phyloP scores from a whole-genome alignment of 1,140 invertebrate genomes.

The Andrena cerasifolii region DNA sequence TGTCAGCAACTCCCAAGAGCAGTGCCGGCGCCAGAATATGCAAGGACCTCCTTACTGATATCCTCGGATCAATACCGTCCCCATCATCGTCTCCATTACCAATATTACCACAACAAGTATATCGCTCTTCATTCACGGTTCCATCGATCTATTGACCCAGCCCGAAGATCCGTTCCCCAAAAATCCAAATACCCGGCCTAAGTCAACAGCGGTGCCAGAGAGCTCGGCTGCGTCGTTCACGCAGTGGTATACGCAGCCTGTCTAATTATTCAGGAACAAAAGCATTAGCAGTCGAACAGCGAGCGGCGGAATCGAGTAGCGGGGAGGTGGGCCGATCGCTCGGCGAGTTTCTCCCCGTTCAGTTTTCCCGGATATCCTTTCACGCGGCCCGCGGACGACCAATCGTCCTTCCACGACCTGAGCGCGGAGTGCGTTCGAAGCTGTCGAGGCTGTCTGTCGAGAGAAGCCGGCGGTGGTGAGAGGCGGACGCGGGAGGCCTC shows the following conservation, averaged over 20 bases:
- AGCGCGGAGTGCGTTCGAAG: conserved; percentile 50
- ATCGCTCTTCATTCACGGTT: conserved; percentile 19
- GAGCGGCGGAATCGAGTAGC: too few species aligned
- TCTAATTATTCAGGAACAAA: not conserved
- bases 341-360: conserved; percentile 48
- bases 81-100: not conserved
- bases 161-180: not conserved
- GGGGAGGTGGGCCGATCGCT: conserved; percentile 14
- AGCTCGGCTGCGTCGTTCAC: not conserved
- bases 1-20: not conserved
- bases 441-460: conserved; percentile 48
- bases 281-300: not conserved
- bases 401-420: conserved; percentile 63
- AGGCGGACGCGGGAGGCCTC: conserved; percentile 45
- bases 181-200: conserved; percentile 25
- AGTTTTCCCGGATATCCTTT: conserved; percentile 66
- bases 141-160: conserved; percentile 23
- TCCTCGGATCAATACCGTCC: conserved; percentile 14
- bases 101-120: conserved; percentile 46
- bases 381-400: conserved; percentile 42
- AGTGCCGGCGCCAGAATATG: not conserved
- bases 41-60: conserved; percentile 27
- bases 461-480: conserved; percentile 36
- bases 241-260: not conserved
- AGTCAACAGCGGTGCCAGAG: not conserved